Evolutionary conservation across 2,113 vertebrate genomes (phyloP).

Genomic region (Sylvietta virens): DNA sequence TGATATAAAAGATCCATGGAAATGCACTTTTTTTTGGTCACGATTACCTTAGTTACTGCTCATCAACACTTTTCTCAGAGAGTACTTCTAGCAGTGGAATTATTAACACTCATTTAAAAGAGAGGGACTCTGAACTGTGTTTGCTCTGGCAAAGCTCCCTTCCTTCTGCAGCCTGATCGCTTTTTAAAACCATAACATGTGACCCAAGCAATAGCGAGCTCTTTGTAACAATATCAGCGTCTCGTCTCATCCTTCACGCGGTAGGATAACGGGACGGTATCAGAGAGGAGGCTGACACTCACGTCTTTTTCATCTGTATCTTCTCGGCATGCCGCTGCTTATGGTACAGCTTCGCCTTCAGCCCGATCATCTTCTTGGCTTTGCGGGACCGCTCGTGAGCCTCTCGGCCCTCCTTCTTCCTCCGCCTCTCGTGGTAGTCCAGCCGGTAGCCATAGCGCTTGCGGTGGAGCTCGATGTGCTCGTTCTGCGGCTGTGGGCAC

Average conservation of each 20-base stretch:
- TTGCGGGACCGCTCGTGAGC: constrained; percentile 91
- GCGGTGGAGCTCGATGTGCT: constrained; percentile 94
- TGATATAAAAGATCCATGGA: background rate
- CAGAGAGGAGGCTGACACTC: constrained; percentile 36
- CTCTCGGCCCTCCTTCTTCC: constrained; percentile 96
- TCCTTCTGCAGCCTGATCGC: background rate
- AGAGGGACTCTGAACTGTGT: fast-evolving
- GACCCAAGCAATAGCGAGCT: fast-evolving
- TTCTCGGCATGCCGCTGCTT: constrained; percentile 96
- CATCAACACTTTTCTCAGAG: background rate
- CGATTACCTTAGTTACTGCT: background rate
- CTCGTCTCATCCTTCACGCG: fast-evolving
- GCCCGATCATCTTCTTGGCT: constrained; percentile 93
- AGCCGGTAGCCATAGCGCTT: constrained; percentile 94
- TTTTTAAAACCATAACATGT: fast-evolving
- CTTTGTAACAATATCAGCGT: fast-evolving
- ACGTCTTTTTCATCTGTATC: constrained; percentile 99
- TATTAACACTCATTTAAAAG: background rate
- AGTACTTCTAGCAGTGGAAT: fast-evolving
- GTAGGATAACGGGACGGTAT: fast-evolving
- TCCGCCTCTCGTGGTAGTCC: constrained; percentile 92
- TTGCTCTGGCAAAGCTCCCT: background rate
- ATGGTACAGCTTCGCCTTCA: constrained; percentile 98
- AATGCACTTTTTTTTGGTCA: background rate
- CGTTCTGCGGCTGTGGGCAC: constrained; percentile 88